Percentiles rank a stretch among this genome's conserved stretches.
Conservation (phyloP, 2,113 vertebrate species). For the Labeo rohita region DNA sequence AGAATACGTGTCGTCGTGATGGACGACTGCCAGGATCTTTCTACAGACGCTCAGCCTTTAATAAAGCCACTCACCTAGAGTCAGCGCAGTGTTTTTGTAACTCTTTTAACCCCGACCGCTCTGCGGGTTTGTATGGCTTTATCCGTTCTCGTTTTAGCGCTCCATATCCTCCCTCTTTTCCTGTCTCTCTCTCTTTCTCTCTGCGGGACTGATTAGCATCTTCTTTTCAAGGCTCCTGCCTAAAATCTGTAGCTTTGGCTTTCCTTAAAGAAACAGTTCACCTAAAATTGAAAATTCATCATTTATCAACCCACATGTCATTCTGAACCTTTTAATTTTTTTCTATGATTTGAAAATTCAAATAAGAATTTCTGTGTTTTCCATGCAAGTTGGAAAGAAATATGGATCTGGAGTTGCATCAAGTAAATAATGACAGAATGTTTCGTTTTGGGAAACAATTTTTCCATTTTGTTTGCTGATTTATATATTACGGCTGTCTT, state of each 20-base stretch:
- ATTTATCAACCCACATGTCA: background rate
- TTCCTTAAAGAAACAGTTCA: background rate
- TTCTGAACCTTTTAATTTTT: background rate
- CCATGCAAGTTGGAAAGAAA: background rate
- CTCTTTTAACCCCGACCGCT: slow-evolving; percentile 4
- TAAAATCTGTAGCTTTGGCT: background rate
- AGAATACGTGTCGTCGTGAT: slow-evolving; percentile 17
- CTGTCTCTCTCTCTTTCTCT: slow-evolving; percentile 31
- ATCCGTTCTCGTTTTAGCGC: background rate
- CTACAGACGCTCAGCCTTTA: slow-evolving; percentile 45
- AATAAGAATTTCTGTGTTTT: background rate
- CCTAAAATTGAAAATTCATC: background rate
- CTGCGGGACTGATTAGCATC: slow-evolving; percentile 19
- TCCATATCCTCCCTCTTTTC: slow-evolving; percentile 18
- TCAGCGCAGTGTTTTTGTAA: slow-evolving; percentile 32
- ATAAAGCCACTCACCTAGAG: slow-evolving; percentile 51
- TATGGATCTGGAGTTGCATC: background rate
- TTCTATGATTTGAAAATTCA: background rate
- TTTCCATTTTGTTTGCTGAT: background rate
- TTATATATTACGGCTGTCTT: background rate
- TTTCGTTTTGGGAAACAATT: background rate
- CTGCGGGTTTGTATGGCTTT: slow-evolving; percentile 22
- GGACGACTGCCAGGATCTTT: slow-evolving; percentile 33
- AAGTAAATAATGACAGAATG: background rate
- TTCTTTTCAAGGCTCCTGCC: background rate